phyloP scores from a whole-genome alignment of 2,797 vertebrate genomes.

The Pseudocheirus occidentalis region DNA sequence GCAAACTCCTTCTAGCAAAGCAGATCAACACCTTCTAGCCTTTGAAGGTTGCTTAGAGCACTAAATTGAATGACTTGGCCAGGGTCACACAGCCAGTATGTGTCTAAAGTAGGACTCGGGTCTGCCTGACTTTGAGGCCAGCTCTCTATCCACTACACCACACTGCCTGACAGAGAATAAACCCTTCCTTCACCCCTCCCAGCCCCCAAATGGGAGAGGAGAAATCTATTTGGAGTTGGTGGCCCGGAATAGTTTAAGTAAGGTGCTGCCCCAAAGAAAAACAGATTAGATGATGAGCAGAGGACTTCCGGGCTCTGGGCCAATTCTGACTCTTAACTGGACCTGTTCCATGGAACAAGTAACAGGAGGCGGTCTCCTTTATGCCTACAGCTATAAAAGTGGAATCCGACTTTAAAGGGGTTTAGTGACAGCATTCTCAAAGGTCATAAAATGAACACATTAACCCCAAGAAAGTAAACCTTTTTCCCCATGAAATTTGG shows the following conservation, averaged over 20 bases:
- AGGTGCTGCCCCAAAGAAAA: neutral
- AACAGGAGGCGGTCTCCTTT: neutral
- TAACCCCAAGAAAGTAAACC: neutral
- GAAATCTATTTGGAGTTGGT: neutral
- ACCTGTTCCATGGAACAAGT: neutral
- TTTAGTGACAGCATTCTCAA: neutral
- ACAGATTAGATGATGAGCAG: neutral
- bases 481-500: neutral
- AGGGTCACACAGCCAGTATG: no score
- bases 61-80: neutral
- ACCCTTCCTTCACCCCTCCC: neutral
- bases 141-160: neutral
- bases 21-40: neutral
- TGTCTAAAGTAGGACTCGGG: no score
- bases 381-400: neutral
- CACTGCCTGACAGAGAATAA: neutral
- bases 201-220: neutral
- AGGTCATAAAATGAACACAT: neutral
- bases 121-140: neutral
- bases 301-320: neutral
- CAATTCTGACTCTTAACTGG: neutral
- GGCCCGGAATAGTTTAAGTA: neutral
- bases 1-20: neutral
- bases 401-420: neutral
- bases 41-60: neutral